Conservation (phyloP, 2,797 vertebrate species). For the Trachops cirrhosus region DNA sequence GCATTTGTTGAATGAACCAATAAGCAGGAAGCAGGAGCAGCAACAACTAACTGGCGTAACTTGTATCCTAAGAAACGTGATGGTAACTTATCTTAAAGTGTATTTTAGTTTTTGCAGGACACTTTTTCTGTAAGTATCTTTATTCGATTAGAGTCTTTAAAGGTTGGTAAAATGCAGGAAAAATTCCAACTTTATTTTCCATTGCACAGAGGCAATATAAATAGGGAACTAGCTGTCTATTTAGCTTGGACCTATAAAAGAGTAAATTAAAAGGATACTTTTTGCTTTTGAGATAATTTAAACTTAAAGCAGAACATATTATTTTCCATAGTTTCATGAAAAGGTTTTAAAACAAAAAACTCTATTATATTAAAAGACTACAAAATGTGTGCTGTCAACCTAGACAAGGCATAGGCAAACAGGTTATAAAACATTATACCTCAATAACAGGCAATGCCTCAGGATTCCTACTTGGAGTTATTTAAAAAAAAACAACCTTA, state of each 20-base stretch:
- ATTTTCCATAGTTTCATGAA: constrained; percentile 14
- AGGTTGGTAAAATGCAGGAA: not conserved
- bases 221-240: not conserved
- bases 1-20: not conserved
- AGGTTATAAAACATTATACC: constrained; percentile 68
- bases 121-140: not conserved
- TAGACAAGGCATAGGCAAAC: not conserved
- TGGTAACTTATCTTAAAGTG: not conserved
- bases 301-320: not conserved
- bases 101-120: not conserved
- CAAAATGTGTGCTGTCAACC: not conserved
- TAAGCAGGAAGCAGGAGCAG: not conserved
- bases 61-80: not conserved
- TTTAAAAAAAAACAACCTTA: not conserved
- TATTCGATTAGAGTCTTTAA: not conserved
- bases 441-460: constrained; percentile 19
- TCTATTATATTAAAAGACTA: not conserved
- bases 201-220: not conserved
- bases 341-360: constrained; percentile 11
- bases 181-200: not conserved
- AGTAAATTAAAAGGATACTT: not conserved
- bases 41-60: not conserved
- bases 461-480: not conserved
- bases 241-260: not conserved
- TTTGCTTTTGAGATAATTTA: constrained; percentile 23